Percentiles rank a stretch among this genome's conserved stretches.
These are phyloP conservation scores for Umimayanthus chanpuru DNA, from an alignment of 92 coral and sea anemone genomes.

Conservation along the genomic window DNA sequence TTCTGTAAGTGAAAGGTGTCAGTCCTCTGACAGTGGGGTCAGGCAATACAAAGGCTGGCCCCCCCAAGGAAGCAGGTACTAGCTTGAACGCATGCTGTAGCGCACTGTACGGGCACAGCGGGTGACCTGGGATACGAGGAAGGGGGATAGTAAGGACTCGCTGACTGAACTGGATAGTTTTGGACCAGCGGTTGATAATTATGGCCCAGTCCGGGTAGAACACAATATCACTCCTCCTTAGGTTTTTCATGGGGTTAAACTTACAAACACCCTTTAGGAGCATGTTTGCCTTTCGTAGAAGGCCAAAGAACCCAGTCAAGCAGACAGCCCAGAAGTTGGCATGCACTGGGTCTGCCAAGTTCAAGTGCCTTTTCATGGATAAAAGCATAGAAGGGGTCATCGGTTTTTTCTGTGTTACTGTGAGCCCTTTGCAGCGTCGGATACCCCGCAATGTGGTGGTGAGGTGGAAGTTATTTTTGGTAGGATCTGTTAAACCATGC, in stretches of 20 bases:
- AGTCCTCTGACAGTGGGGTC: no score
- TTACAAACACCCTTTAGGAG: conserved; percentile 25
- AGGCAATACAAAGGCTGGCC: neutral
- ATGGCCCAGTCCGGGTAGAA: conserved; percentile 47
- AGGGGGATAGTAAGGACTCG: conserved; percentile 9
- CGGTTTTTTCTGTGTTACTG: conserved; percentile 31
- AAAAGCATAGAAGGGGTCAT: conserved; percentile 30
- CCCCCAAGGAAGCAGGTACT: neutral
- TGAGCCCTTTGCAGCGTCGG: neutral
- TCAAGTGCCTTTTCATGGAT: conserved; percentile 17
- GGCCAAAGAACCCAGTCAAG: conserved; percentile 39
- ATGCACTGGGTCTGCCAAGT: conserved; percentile 34
- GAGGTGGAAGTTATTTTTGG: conserved; percentile 47
- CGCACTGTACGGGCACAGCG: neutral
- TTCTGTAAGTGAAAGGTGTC: no score
- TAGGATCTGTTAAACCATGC: conserved; percentile 44
- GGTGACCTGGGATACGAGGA: conserved; percentile 18
- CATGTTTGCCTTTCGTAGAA: conserved; percentile 19
- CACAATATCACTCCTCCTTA: conserved; percentile 31
- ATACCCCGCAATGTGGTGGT: conserved; percentile 39
- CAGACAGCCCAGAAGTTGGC: conserved; percentile 52
- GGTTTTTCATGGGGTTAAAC: conserved; percentile 30
- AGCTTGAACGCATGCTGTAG: conserved; percentile 4
- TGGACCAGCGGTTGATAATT: conserved; percentile 41
- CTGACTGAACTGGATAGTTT: conserved; percentile 43